Base-by-base conservation (phyloP, 2,797 vertebrate species). In the Eutrigla gurnardus region DNA sequence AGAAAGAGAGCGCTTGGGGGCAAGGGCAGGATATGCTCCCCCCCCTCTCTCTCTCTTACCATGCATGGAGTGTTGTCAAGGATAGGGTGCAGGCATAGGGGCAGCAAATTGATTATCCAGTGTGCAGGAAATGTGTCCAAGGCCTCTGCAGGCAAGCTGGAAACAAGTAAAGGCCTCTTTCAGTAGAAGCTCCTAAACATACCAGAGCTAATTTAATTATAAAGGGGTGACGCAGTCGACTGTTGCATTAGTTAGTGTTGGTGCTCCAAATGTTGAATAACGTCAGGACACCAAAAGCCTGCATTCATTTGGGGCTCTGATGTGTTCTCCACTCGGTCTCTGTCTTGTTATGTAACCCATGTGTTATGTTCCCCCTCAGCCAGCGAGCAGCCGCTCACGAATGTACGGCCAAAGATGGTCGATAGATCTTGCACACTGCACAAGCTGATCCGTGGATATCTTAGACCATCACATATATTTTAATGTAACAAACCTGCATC, bases 41-140 rank as follows among this genome's bases (percentile, higher is more conserved):
- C 73, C 70, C 66, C 66, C 62, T 52, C 7, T 47, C 11, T 32
- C 32, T 39, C 72, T 67, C 68, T 85, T 72, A 77, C 67, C 40
- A 80, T 84, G 88, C 81, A 78, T 62, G 59, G 77, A 72, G 77
- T 65, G 72, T 76, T 83, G 81, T 87, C 65, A 66, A 67, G 75
- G 86, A 78, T 77, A 68, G 82, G 65, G 49, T 62, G 78, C 79
- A 66, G 82, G 79, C 66, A 82, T 61, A 82, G 85, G 64, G 83
- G 82, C 72, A 78, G 81, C 78, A 87, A 90, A 93, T 91, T 90
- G 88, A 93, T 92, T 90, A 89, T 80, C 83, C 85, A 81, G 65
- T 68, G 73, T 86, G 83, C 86, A 79, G 85, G 84, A 85, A 88
- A 90, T 81, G 72, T 88, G 82, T 89, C 86, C 72, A 84, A 87